Base-by-base conservation (phyloP, 2,797 vertebrate genomes). In the Sciaenops ocellatus region DNA sequence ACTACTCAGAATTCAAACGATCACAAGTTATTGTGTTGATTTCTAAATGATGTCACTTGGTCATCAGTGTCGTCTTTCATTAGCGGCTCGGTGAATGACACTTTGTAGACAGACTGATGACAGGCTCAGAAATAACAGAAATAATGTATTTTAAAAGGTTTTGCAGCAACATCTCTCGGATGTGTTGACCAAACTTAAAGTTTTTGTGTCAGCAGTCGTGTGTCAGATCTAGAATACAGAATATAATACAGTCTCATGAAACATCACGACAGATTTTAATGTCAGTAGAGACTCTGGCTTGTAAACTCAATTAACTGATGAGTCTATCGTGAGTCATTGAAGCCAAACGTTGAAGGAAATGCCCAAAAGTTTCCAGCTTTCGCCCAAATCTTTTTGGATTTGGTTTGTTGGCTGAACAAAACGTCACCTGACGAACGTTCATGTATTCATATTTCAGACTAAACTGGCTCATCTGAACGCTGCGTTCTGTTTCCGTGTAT, bases 41-140 rank as follows among this genome's bases (percentile, higher is more conserved):
- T 34, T 9, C 1, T 9, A 7, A 34, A 34, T 34, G 0, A 34
- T 8, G 34, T 34, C 34, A 34, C 34, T 34, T 8, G 0, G 7
- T 34, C 34, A 8, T 34, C 34, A 34, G 34, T 34, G 7, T 55
- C 30, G 18, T 75, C 30, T 75, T 79, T 69, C 47, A 69, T 56
- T 75, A 55, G 62, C 46, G 15, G 65, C 69, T 73, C 65, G 22
- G 41, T 76, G 52, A 72, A 64, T 13, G 30, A 28, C 4, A n/a
- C 20, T 54, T 18, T 42, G 50, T 51, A 38, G 50, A 65, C 30
- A 16, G 20, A 28, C 50, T 10, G 50, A 52, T 26, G 15, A 4
- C 9, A 11, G 24, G n/a, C n/a, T 24, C 4, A 26, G n/a, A 20
- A 13, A n/a, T n/a, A 3, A 3, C 13, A 60, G 16, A 30, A 30